Base-by-base conservation (phyloP, 2,113 vertebrate species). In the Gallinago undulata region DNA sequence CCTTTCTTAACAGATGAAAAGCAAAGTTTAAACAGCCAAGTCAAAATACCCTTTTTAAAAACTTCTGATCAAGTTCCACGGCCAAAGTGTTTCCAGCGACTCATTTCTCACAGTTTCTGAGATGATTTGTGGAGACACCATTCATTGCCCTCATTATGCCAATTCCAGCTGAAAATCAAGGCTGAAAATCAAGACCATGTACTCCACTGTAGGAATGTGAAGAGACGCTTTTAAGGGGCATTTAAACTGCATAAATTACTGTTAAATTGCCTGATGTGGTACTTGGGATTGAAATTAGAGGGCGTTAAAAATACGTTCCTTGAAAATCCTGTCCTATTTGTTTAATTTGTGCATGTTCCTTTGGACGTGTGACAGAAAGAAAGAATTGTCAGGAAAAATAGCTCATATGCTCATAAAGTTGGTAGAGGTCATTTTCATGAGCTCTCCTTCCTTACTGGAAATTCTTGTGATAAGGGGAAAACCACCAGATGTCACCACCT, bases 351-450 rank as follows among this genome's bases (percentile, higher is more conserved):
- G 5, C 5, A 1, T 57, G 19, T 8, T 57, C 56, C 16, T 62
- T 35, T 24, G 78, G 69, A 33, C 30, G 15, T 1, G 14, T 24
- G 69, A 24, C 24, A 41, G 37, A 83, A 64, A 27, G 13, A 7
- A 33, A 27, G 63, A 10, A 12, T 10, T 66, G 62, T 27, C 66
- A 60, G 62, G 47, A 30, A 30, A 55, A 47, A 17, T 11, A 62
- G 27, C 15, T 78, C 19, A 0, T 11, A 17, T 6, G 2, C 13
- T 55, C 24, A 3, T 3, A 6, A 50, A 60, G 28, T 18, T 11
- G 2, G 6, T 2, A 13, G 45, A 53, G 3, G 33, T 57, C 63
- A 8, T 37, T 64, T 59, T 79, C 43, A 39, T 6, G 24, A 80
- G 15, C n/a, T 18, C 33, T 67, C 27, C 9, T 87, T 30, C 73